Evolutionary conservation across 2,888 invertebrate species (phyloP).

Genomic region (Xestia rhomboidea): DNA sequence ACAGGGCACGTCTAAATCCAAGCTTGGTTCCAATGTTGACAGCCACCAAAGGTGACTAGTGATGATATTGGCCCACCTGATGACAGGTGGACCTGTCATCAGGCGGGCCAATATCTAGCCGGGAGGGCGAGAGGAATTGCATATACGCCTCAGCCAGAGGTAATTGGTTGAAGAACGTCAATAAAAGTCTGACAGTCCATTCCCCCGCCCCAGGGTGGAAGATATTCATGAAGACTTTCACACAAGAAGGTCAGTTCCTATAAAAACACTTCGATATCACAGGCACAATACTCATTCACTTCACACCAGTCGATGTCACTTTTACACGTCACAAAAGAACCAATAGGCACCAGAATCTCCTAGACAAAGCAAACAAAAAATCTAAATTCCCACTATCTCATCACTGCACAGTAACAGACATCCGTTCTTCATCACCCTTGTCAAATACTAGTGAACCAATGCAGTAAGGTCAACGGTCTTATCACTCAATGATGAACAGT

Average conservation of each 20-base stretch:
- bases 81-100: no score
- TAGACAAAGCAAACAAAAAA: not conserved
- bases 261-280: not conserved
- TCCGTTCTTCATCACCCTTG: constrained; percentile 17
- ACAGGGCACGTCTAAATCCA: not conserved
- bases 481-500: constrained; percentile 57
- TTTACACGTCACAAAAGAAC: constrained; percentile 1
- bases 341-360: not conserved
- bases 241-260: not conserved
- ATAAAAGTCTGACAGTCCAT: not conserved
- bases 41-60: not conserved
- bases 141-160: not conserved
- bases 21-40: not conserved
- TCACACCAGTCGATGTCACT: not conserved
- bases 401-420: constrained; percentile 27
- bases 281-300: not conserved
- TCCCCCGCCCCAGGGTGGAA: fast-evolving
- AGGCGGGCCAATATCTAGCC: not conserved
- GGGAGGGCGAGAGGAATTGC: no score
- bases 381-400: not conserved
- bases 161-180: not conserved
- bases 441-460: constrained; percentile 40
- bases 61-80: no score
- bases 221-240: no score
- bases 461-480: constrained; percentile 44